A percentile compares a stretch with the other conserved stretches of the same genome.
Evolutionary conservation across 2,888 invertebrate species (phyloP).

Genomic region (Rotaria macrura): DNA sequence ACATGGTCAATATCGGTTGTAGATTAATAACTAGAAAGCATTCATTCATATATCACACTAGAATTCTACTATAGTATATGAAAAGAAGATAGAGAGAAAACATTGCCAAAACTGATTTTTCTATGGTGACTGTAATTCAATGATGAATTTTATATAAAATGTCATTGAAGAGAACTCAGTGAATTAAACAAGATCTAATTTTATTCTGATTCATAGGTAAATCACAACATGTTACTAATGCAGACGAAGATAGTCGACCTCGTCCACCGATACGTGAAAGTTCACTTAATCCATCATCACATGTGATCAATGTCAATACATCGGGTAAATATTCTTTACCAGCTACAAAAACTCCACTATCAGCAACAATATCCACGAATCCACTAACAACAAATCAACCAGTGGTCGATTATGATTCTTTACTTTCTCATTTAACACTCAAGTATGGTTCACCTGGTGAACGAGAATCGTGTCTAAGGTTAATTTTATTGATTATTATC

Average conservation of each 20-base stretch:
- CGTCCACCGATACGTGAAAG: background rate
- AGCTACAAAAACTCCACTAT: background rate
- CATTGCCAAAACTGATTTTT: no score
- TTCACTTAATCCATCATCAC: background rate
- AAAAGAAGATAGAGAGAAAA: no score
- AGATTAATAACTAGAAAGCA: no score
- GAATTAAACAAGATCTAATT: no score
- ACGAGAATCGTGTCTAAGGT: constrained; percentile 20
- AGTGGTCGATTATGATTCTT: background rate
- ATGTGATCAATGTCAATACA: background rate
- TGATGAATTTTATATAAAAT: no score
- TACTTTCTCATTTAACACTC: background rate
- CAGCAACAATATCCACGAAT: background rate
- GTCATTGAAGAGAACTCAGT: no score
- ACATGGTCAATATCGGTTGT: no score
- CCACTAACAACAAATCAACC: background rate
- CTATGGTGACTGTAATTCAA: no score
- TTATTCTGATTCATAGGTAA: background rate
- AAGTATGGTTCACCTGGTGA: constrained; percentile 13
- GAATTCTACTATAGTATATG: no score
- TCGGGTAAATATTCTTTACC: background rate
- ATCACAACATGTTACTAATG: background rate
- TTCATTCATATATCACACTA: no score
- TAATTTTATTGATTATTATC: background rate
- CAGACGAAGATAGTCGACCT: background rate